phyloP scores from a whole-genome alignment of 2,113 vertebrate genomes.

The Pluvianellus socialis region DNA sequence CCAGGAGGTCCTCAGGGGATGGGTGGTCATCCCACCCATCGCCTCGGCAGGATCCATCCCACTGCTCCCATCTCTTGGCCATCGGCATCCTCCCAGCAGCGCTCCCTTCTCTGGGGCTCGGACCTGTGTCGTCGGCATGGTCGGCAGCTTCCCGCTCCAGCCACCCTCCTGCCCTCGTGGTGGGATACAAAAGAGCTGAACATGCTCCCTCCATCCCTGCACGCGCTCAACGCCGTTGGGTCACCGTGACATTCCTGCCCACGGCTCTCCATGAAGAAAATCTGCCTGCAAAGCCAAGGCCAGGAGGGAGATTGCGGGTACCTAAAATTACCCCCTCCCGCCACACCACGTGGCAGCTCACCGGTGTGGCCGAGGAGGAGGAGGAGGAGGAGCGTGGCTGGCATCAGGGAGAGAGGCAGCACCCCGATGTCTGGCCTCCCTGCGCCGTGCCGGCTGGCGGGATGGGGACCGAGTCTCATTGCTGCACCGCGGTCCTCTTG shows the following conservation, averaged over 20 bases:
- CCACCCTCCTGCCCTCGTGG: background rate
- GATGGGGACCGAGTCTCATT: constrained; percentile 23
- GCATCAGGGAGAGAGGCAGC: background rate
- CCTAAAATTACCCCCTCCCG: background rate
- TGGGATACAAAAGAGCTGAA: background rate
- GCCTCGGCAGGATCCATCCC: background rate
- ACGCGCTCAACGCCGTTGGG: rapidly evolving
- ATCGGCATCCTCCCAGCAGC: background rate
- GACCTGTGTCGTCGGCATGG: background rate
- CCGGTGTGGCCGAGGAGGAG: constrained; percentile 48
- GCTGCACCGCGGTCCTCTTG: background rate
- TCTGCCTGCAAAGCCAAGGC: background rate
- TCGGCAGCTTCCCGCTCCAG: background rate
- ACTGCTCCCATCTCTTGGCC: background rate
- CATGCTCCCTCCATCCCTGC: background rate
- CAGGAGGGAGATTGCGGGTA: rapidly evolving
- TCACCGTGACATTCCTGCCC: background rate
- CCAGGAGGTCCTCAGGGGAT: background rate
- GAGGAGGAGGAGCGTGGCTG: constrained; percentile 38
- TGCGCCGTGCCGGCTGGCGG: background rate
- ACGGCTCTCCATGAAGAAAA: background rate
- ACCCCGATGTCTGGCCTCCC: background rate
- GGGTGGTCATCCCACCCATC: rapidly evolving
- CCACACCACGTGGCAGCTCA: background rate
- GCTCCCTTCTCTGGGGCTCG: background rate